A percentile compares a stretch with the other conserved stretches of the same genome.
Evolutionary conservation across 1,140 invertebrate genomes (phyloP).

Genomic region (Phenacoccus solenopsis): DNA sequence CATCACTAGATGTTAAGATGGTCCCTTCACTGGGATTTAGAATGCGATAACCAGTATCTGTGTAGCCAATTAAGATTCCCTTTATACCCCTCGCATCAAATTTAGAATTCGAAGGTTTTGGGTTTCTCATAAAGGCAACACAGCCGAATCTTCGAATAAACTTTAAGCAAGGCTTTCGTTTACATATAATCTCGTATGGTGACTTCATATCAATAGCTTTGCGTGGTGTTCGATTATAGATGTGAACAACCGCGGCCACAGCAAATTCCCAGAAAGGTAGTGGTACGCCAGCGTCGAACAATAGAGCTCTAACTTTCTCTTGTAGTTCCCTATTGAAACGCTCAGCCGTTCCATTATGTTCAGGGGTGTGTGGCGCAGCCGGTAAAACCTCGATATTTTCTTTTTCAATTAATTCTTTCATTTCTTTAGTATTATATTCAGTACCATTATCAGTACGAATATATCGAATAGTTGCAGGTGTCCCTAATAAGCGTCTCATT

Average conservation of each 20-base stretch:
- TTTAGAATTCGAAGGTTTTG: conserved; percentile 13
- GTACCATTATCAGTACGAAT: background rate
- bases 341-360: conserved; percentile 20
- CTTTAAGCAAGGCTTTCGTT: conserved; percentile 22
- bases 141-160: conserved; percentile 13
- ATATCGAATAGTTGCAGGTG: background rate
- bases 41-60: conserved; percentile 21
- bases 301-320: conserved; percentile 22
- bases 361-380: background rate
- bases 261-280: conserved; percentile 20
- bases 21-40: background rate
- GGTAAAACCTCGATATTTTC: background rate
- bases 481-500: background rate
- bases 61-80: conserved; percentile 21
- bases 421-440: background rate
- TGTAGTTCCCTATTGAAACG: conserved; percentile 20
- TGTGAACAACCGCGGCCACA: conserved; percentile 11
- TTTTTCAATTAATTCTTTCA: background rate
- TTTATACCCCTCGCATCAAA: conserved; percentile 9
- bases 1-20: conserved; percentile 18
- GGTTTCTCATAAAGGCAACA: conserved; percentile 12
- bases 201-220: conserved; percentile 26
- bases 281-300: conserved; percentile 20
- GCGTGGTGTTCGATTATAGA: conserved; percentile 26
- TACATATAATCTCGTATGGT: conserved; percentile 31